phyloP scores from a whole-genome alignment of 2,113 vertebrate genomes.

The Polypterus bichir region DNA sequence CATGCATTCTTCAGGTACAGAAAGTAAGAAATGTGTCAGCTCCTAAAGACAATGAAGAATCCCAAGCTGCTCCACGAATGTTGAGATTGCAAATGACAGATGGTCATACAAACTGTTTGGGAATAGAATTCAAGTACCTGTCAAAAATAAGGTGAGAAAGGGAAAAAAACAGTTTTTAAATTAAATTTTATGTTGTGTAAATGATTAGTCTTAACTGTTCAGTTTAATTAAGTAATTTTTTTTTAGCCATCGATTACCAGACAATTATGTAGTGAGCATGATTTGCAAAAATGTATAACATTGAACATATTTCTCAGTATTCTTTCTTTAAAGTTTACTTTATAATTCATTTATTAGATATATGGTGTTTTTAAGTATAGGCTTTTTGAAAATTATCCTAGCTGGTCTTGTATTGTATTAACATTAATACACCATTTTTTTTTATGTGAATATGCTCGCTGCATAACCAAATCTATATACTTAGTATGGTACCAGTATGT shows the following conservation, averaged over 20 bases:
- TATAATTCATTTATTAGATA: not conserved
- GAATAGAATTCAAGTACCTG: conserved; percentile 74
- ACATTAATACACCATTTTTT: too few species aligned
- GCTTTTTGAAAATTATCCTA: too few species aligned
- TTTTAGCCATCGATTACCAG: too few species aligned
- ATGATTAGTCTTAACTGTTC: too few species aligned
- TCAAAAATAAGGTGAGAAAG: conserved; percentile 79
- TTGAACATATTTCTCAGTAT: not conserved
- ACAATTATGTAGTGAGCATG: too few species aligned
- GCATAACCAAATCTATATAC: too few species aligned
- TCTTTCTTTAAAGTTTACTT: not conserved
- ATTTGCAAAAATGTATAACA: too few species aligned
- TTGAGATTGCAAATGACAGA: conserved; percentile 93
- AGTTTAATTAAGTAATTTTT: too few species aligned
- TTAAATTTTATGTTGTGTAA: too few species aligned
- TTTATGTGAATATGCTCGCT: too few species aligned
- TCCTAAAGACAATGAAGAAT: conserved; percentile 87
- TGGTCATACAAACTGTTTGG: conserved; percentile 78
- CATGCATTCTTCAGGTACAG: conserved; percentile 89
- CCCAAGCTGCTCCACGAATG: conserved; percentile 84
- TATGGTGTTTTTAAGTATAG: not conserved
- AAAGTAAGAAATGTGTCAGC: conserved; percentile 86
- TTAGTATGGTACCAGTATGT: too few species aligned
- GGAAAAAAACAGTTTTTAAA: not conserved
- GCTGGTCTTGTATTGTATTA: too few species aligned